Evolutionary conservation across 2,113 vertebrate genomes (phyloP), one percentile per base, ranked within the genome.

Genomic region (Rhabdomys dilectus): DNA sequence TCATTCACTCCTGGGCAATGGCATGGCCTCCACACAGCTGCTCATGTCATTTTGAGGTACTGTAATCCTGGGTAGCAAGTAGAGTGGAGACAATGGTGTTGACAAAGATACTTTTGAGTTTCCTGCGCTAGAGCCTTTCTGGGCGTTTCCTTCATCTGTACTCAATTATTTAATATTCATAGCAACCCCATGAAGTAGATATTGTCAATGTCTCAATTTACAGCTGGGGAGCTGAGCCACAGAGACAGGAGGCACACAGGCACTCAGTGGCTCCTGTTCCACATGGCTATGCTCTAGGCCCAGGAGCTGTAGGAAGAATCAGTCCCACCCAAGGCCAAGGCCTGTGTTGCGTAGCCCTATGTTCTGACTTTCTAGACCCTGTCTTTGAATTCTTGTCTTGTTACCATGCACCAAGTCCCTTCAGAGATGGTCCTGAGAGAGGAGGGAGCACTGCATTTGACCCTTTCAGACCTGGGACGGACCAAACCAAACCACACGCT

Each of bases 221-320:
- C 17, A 78, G 53, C 0, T 53, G 80, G 92, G 84, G 95, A 89
- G 58, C 4, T 4, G 89, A 96, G 91, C 34, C 77, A 91, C 29
- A 86, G 93, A 89, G 60, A 66, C 24, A 29, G n/a, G 60, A 66
- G 34, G 24, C 58, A 77, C 45, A 53, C 0, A 84, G 82, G 86
- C 72, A 56, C 73, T 13, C 94, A n/a, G 56, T 91, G 87, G 68
- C n/a, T 29, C 39, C 58, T 39, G 39, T 45, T 76, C 26, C 48
- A 89, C 5, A 1, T 0, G 15, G 42, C 75, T 92, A 68, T 86
- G 5, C 15, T 88, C 36, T 70, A 34, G 42, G 36, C 26, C 24
- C 56, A 53, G 70, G 39, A 58, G 34, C 19, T 19, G 10, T 7
- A 42, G 85, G 86, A 42, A 64, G 36, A 58, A 68, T 81, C 31